A percentile compares a stretch with the other conserved stretches of the same genome.
phyloP scores from a whole-genome alignment of 2,888 invertebrate species.

The Nymphalis polychloros region DNA sequence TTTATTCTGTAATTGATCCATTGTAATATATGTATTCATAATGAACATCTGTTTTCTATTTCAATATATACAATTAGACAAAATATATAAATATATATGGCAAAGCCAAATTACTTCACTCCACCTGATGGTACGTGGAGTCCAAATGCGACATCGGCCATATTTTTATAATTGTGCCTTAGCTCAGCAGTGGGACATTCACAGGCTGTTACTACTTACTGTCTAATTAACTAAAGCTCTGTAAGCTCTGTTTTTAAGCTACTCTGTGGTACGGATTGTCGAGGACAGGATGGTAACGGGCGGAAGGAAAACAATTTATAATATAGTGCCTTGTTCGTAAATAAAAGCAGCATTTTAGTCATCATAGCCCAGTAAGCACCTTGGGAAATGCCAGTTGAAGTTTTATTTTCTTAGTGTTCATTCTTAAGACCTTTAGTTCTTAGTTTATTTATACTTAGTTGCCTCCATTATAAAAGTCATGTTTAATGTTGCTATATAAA shows the following conservation, averaged over 20 bases:
- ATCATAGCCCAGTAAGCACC: constrained; percentile 10
- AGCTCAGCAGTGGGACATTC: too few relatives aligned
- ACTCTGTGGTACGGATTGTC: constrained; percentile 5
- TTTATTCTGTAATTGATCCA: too few relatives aligned
- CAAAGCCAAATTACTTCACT: too few relatives aligned
- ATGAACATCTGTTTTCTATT: too few relatives aligned
- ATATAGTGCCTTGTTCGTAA: constrained; percentile 12
- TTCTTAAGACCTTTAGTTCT: constrained; percentile 3
- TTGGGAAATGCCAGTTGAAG: constrained; percentile 8
- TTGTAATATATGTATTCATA: too few relatives aligned
- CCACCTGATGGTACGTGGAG: too few relatives aligned
- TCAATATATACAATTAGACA: background rate
- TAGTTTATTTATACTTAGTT: background rate
- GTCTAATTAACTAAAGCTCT: background rate
- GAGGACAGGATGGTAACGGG: constrained; percentile 8
- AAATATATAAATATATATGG: too few relatives aligned
- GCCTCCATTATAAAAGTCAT: background rate
- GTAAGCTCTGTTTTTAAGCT: background rate
- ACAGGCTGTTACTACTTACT: too few relatives aligned
- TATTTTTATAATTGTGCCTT: background rate
- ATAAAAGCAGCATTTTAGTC: constrained; percentile 12
- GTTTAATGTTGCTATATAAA: background rate
- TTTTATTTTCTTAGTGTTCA: constrained; percentile 5
- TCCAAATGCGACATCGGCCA: too few relatives aligned
- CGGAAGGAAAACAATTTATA: constrained; percentile 14